These are phyloP conservation scores for Diorhabda carinulata DNA, from an alignment of 1,140 invertebrate species.

Conservation along the genomic window DNA sequence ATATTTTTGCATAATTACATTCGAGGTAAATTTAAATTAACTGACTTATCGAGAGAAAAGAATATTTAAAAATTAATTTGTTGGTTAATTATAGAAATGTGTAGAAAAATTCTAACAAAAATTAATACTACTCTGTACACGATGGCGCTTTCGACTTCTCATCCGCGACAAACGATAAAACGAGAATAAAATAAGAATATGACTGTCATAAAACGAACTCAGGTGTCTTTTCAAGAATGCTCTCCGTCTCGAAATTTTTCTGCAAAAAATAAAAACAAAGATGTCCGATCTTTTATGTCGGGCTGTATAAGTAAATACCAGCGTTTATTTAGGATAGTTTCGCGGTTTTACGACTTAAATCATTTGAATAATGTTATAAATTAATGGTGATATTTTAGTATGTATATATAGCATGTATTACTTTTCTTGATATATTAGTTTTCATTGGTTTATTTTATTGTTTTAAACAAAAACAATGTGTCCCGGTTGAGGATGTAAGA, in stretches of 20 bases:
- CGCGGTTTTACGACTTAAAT: neutral
- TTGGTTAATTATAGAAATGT: too few species aligned
- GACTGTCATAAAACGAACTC: conserved; percentile 40
- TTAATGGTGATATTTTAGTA: neutral
- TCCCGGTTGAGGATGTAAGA: too few species aligned
- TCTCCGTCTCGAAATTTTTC: conserved; percentile 17
- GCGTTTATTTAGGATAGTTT: conserved; percentile 4
- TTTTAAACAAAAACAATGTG: too few species aligned
- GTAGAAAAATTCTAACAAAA: too few species aligned
- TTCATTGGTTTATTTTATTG: too few species aligned
- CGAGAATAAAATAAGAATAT: conserved; percentile 43
- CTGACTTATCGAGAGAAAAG: too few species aligned
- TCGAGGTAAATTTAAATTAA: too few species aligned
- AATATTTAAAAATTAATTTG: too few species aligned
- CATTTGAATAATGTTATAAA: neutral
- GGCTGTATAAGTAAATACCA: conserved; percentile 3
- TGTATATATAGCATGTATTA: too few species aligned
- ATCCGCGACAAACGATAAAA: conserved; percentile 37
- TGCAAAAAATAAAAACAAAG: conserved; percentile 30
- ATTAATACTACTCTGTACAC: conserved; percentile 20
- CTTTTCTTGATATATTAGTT: too few species aligned
- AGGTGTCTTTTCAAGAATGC: conserved; percentile 37
- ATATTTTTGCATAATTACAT: too few species aligned
- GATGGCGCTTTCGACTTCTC: conserved; percentile 19
- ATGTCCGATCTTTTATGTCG: conserved; percentile 10